Evolutionary conservation across 2,113 vertebrate genomes (phyloP), one percentile per base, ranked within the genome.

Genomic region (Chamaea fasciata): DNA sequence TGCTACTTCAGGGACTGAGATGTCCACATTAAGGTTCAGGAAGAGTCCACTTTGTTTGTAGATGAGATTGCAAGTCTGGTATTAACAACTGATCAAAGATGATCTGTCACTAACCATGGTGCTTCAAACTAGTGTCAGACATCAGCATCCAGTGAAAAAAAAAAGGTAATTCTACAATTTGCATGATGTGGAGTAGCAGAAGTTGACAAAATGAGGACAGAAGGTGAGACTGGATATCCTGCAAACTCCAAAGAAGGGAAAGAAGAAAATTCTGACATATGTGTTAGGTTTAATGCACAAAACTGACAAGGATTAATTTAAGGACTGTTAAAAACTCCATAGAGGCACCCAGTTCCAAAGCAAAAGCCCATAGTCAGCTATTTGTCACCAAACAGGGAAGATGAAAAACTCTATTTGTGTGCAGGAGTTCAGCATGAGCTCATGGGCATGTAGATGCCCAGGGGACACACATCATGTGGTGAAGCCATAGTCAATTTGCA

Each of bases 381-480:
- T 5, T 26, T 91, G 71, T 60, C 44, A 60, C 22, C 37, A 30
- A 33, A 78, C 3, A 17, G 33, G 14, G 22, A 75, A 59, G 68
- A 62, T 9, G 4, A 46, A 87, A 92, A 75, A 17, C 11, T 69
- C 37, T 39, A 2, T 9, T 27, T 17, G 11, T 41, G 14, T 1
- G 2, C 31, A 47, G 22, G 39, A 90, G n/a, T 23, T 44, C 70
- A 78, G 17, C 21, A 33, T 24, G 37, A 2, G 10, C 26, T 50
- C 7, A 3, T 3, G 16, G 55, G n/a, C 11, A 22, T 62, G 31
- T 10, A 44, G 44, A 30, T 59, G 42, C 22, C 26, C 30, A 18
- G 10, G 12, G 7, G 6, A 8, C 5, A 73, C 8, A 10, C 0
- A 0, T 37, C 18, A 21, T 5, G 8, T 15, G 39, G 24, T 20